Base-by-base conservation (phyloP, 2,888 invertebrate genomes). In the Euzetes globulus region DNA sequence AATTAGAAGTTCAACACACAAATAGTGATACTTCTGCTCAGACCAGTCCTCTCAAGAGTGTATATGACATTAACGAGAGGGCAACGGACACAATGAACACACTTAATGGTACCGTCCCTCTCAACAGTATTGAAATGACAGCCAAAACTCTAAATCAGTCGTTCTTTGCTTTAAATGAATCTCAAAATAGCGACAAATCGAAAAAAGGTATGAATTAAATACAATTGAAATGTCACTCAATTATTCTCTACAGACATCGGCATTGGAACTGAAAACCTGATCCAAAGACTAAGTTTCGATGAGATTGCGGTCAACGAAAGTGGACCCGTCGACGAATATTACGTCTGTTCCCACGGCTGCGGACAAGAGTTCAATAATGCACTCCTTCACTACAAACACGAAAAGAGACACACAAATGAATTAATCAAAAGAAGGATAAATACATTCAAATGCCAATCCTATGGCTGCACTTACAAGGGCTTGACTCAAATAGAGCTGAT, bases 331-430 rank as follows among this genome's bases (percentile, higher is more conserved):
- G 55, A 7, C 11, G 25, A 55, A 25, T 11, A 1, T 5, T 63
- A 63, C 11, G 33, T 63, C 19, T 63, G 63, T 63, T 33, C 63
- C n/a, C 19, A 33, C 1, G 27, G 17, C 4, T 63, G 63, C 11
- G 25, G 17, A 2, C 6, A 33, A 63, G 33, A 2, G 7, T 63
- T 63, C 17, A 63, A 33, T 17, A 63, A 63, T 17, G 63, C 63
- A 3, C 15, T 63, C 6, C 37, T 63, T n/a, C 63, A 63, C 33
- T 63, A 63, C 19, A 63, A 63, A 63, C 63, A 63, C 37, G 63
- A 63, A 13, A 63, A 63, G 33, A 63, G 17, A 19, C 63, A 63
- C 37, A 17, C 9, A 19, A 63, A 13, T 2, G 63, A 63, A 6
- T n/a, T 29, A 6, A 63, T 17, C 1, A 3, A 6, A n/a, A 63